Base-by-base conservation (phyloP, 2,797 vertebrate genomes). In the Cichlasoma orientale region DNA sequence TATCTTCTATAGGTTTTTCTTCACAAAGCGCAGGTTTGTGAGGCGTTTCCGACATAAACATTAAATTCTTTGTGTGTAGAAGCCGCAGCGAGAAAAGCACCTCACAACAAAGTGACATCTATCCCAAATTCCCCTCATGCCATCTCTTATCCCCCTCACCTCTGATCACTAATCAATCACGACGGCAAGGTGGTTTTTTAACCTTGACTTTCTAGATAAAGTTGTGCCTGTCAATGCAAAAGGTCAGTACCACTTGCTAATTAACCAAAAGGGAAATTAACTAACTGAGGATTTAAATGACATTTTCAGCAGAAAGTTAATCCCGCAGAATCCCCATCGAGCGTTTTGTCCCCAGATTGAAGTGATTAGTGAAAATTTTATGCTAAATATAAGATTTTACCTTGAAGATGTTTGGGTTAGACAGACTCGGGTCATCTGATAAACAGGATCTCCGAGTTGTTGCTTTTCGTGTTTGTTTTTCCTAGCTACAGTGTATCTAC, bases 241-340 rank as follows among this genome's bases (percentile, higher is more conserved):
- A 96, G 95, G 94, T 95, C 94, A 94, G 82, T 75, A 84, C 90
- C 86, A 89, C 90, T 88, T 93, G 93, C 95, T 96, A 95, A 96
- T 96, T 97, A 96, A 95, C 93, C 93, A 93, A 94, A 93, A 90
- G 94, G 93, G 94, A 96, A 96, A 96, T 96, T 91, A 96, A 93
- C 89, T 88, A 93, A 93, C 85, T 38, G 31, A 89, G 88, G 82
- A 90, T 94, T 95, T 94, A 95, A 92, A 84, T 95, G 90, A 92
- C 90, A 94, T 95, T 95, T 94, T 90, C 90, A 87, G 84, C 72
- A 88, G 74, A 89, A 89, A 86, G 92, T 90, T 94, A 93, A 93
- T 93, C 93, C 90, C 56, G 19, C 66, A 82, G 82, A 91, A 93
- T 92, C 90, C 90, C 87, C 76, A 84, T 86, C 1, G 83, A 90